A percentile compares a stretch with the other conserved stretches of the same genome.
These are phyloP conservation scores for Heliconius eleuchia DNA, from an alignment of 1,140 invertebrate species.

Conservation along the genomic window DNA sequence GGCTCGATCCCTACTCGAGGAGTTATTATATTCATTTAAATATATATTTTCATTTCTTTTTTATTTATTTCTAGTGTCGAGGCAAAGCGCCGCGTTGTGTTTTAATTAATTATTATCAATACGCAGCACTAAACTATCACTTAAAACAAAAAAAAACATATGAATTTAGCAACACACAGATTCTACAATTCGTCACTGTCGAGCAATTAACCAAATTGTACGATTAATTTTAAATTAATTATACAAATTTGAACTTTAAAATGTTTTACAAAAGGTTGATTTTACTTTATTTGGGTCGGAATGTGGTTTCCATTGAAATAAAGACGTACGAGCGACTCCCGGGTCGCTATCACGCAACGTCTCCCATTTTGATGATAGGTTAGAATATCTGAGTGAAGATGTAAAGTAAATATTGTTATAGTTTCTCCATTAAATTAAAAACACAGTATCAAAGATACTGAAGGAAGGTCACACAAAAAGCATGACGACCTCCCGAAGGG, in stretches of 20 bases:
- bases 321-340: constrained; percentile 59
- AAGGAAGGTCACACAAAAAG: too few species aligned
- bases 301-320: constrained; percentile 44
- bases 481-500: too few species aligned
- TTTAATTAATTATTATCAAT: not conserved
- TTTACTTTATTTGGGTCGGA: constrained; percentile 37
- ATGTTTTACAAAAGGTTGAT: constrained; percentile 35
- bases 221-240: constrained; percentile 39
- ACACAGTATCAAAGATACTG: too few species aligned
- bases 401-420: not conserved
- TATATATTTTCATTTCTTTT: too few species aligned
- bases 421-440: not conserved
- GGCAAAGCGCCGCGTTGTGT: too few species aligned
- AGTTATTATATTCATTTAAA: too few species aligned
- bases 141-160: constrained; percentile 58
- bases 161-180: constrained; percentile 69
- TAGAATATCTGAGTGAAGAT: constrained; percentile 31
- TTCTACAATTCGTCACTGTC: constrained; percentile 65
- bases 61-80: too few species aligned
- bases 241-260: constrained; percentile 45
- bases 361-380: constrained; percentile 46
- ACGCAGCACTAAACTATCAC: constrained; percentile 43
- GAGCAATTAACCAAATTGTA: constrained; percentile 63
- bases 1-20: too few species aligned
- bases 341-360: constrained; percentile 64